A percentile compares a stretch with the other conserved stretches of the same genome.
Conservation (phyloP, 2,113 vertebrate genomes). For the Hippocampus guttulatus region DNA sequence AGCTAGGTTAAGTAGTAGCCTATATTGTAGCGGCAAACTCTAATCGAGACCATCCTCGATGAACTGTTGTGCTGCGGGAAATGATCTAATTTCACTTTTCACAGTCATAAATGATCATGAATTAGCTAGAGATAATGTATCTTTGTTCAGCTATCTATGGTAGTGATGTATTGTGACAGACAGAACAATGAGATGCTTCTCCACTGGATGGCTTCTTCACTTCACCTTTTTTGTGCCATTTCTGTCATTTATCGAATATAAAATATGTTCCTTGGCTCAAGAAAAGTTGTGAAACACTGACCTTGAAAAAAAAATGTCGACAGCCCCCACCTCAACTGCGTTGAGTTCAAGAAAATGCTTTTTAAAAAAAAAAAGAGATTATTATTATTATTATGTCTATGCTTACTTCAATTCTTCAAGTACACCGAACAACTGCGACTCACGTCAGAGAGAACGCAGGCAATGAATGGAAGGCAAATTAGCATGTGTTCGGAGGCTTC, state of each 20-base stretch:
- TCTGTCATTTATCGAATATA: not conserved
- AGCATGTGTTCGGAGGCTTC: conserved; percentile 13
- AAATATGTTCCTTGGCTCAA: not conserved
- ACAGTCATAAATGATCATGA: not conserved
- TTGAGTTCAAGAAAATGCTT: not conserved
- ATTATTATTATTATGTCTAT: not conserved
- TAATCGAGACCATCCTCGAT: too few species aligned
- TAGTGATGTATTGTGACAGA: not conserved
- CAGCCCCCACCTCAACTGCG: not conserved
- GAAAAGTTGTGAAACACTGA: not conserved
- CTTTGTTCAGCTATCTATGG: not conserved
- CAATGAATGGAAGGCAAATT: conserved; percentile 29
- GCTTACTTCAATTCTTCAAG: not conserved
- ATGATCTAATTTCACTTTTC: too few species aligned
- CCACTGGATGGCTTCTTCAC: too few species aligned
- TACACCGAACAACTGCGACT: conserved; percentile 19
- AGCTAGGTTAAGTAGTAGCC: too few species aligned
- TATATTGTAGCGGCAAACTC: too few species aligned
- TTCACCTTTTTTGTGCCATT: too few species aligned
- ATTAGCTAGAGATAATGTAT: not conserved
- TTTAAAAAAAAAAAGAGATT: not conserved
- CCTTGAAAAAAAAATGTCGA: not conserved
- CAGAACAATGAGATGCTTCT: too few species aligned
- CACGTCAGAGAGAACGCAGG: conserved; percentile 9
- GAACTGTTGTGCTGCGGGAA: too few species aligned